These are phyloP conservation scores for Microctonus brassicae DNA, from an alignment of 2,888 invertebrate species.

Conservation along the genomic window DNA sequence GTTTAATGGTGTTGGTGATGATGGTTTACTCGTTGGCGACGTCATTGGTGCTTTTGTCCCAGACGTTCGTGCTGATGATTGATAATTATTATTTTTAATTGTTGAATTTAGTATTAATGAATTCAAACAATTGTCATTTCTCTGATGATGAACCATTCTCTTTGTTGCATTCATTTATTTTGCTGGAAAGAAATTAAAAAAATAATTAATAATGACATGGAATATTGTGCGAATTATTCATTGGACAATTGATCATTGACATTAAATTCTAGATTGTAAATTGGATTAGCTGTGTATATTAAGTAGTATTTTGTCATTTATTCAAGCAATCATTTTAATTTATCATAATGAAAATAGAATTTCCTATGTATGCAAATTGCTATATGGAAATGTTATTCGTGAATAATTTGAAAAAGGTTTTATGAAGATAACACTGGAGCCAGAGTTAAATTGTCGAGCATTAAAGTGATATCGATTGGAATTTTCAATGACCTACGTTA, in stretches of 20 bases:
- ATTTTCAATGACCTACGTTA: not conserved
- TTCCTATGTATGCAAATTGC: not conserved
- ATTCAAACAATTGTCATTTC: slow-evolving; percentile 52
- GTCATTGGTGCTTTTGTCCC: slow-evolving; percentile 40
- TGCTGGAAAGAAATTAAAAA: slow-evolving; percentile 13
- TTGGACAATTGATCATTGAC: too few species aligned
- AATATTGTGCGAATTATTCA: slow-evolving; percentile 33
- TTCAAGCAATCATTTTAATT: not conserved
- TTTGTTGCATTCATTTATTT: slow-evolving; percentile 44
- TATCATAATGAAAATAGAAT: not conserved
- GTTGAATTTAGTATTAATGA: slow-evolving; percentile 35
- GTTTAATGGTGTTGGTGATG: slow-evolving; percentile 29
- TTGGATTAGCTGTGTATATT: too few species aligned
- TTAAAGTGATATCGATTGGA: not conserved
- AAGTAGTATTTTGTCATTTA: not conserved
- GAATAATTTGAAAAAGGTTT: not conserved
- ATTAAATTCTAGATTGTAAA: too few species aligned
- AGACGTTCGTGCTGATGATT: slow-evolving; percentile 24
- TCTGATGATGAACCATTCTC: slow-evolving; percentile 57
- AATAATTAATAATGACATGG: not conserved
- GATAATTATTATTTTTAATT: slow-evolving; percentile 3
- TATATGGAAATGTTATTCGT: not conserved
- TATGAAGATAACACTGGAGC: not conserved
- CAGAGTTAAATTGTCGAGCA: not conserved
- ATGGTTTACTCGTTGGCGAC: slow-evolving; percentile 39